Evolutionary conservation across 2,113 vertebrate species (phyloP).

Genomic region (Lagopus muta): DNA sequence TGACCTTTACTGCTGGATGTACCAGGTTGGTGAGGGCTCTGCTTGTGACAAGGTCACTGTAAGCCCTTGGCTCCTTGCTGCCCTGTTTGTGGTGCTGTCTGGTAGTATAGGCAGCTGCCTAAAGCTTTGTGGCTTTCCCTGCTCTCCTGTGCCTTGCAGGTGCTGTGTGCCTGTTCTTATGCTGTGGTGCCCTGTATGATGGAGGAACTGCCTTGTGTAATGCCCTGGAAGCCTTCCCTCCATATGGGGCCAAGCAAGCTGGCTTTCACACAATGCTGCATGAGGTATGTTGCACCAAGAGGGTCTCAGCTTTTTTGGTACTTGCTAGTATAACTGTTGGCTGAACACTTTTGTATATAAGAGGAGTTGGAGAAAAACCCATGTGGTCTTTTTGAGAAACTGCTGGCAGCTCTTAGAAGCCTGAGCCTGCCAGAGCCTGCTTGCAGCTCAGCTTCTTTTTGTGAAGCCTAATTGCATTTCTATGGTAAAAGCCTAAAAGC

Average conservation of each 20-base stretch:
- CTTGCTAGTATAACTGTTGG: background rate
- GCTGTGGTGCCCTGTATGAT: background rate
- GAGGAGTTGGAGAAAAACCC: background rate
- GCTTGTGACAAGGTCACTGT: background rate
- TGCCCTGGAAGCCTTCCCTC: background rate
- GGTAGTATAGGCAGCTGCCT: background rate
- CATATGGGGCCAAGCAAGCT: background rate
- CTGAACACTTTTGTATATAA: accelerated
- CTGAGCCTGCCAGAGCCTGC: background rate
- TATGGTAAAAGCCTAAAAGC: too few relatives aligned
- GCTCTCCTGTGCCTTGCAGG: background rate
- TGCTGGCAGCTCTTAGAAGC: background rate
- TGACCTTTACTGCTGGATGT: background rate
- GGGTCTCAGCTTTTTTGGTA: background rate
- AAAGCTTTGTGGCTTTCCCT: background rate
- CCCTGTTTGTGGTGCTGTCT: background rate
- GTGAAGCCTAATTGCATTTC: background rate
- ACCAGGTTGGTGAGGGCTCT: background rate
- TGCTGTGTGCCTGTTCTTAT: background rate
- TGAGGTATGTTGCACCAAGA: too few relatives aligned
- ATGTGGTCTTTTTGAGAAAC: background rate
- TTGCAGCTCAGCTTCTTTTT: background rate
- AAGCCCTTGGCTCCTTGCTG: accelerated
- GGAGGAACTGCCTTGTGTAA: background rate
- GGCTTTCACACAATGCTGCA: background rate